Evolutionary conservation across 2,797 vertebrate genomes (phyloP), one percentile per base, ranked within the genome.

Genomic region (Acridotheres tristis): DNA sequence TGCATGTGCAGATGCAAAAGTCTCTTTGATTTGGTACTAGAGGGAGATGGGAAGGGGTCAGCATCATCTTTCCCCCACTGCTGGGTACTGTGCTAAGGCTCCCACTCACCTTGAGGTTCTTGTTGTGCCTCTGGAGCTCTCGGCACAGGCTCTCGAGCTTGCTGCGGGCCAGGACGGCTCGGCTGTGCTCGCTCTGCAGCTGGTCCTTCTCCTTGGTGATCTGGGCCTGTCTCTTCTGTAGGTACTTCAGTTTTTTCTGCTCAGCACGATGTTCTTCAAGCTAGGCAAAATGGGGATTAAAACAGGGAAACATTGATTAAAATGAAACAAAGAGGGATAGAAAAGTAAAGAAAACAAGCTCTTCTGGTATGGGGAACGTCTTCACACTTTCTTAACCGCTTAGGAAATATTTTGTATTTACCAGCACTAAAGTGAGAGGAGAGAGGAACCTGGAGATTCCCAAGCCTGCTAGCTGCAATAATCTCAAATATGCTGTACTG

Each of bases 111-210:
- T 99, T 99, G 45, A 99, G 97, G 9, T 99, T 97, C 93, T 96
- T 98, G 97, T 99, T 99, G 97, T 99, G 98, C n/a, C 97, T 97
- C 94, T 99, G 99, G 84, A 99, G 98, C 62, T 99, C 99, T 22
- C 98, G 97, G 94, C 99, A 99, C 68, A 99, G 98, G 50, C 94
- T 96, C 97, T 99, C 99, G 11, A 99, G 98, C 77, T 99, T 98
- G 96, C 98, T 98, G 36, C 99, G 98, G 50, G 99, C 99, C 0
- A 98, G 97, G 53, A 98, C 68, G 38, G 98, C 98, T 96, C 97
- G 95, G 96, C 98, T 98, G 58, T 98, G 98, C 63, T 99, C 99
- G 0, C 97, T 97, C 97, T 98, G 99, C 90, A 99, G 97, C 85
- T 98, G 98, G 95, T 99, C 98, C 78, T 97, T 98, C 92, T 99